Percentiles rank a stretch among this genome's conserved stretches.
Evolutionary conservation across 2,888 invertebrate species (phyloP).

Genomic region (Agriopis aurantiaria): DNA sequence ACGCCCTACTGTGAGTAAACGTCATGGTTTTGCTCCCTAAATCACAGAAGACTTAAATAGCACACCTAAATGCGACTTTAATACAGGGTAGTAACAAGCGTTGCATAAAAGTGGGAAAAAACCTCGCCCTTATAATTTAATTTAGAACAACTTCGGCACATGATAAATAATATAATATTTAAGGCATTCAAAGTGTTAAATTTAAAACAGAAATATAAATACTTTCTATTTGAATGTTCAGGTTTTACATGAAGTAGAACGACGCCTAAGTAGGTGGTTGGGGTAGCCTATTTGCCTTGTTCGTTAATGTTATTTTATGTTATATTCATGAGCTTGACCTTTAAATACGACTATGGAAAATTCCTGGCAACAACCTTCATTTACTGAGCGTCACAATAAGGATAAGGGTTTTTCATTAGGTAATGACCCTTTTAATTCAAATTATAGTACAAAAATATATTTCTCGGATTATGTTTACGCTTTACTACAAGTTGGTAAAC

Average conservation of each 20-base stretch:
- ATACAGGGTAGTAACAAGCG: too few relatives aligned
- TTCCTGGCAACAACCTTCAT: slow-evolving; percentile 9
- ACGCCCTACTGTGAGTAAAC: too few relatives aligned
- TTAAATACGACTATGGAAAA: slow-evolving; percentile 26
- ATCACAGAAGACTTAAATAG: not conserved
- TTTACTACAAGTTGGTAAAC: not conserved
- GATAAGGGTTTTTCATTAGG: slow-evolving; percentile 5
- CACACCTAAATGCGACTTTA: too few relatives aligned
- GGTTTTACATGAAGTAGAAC: not conserved
- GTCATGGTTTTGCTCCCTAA: too few relatives aligned
- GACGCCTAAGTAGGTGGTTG: not conserved
- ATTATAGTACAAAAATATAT: not conserved
- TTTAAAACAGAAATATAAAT: too few relatives aligned
- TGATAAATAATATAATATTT: too few relatives aligned
- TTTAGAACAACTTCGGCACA: not conserved
- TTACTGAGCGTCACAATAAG: slow-evolving; percentile 10
- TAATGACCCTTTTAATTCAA: slow-evolving; percentile 1
- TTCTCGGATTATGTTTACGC: not conserved
- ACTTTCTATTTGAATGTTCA: not conserved
- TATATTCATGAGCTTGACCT: slow-evolving; percentile 32
- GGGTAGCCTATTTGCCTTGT: slow-evolving; percentile 4
- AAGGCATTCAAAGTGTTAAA: too few relatives aligned
- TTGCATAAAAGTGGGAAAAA: too few relatives aligned
- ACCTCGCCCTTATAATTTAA: too few relatives aligned
- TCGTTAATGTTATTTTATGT: slow-evolving; percentile 20